Base-by-base conservation (phyloP, 2,888 invertebrate genomes). In the Meiosimyza decipiens region DNA sequence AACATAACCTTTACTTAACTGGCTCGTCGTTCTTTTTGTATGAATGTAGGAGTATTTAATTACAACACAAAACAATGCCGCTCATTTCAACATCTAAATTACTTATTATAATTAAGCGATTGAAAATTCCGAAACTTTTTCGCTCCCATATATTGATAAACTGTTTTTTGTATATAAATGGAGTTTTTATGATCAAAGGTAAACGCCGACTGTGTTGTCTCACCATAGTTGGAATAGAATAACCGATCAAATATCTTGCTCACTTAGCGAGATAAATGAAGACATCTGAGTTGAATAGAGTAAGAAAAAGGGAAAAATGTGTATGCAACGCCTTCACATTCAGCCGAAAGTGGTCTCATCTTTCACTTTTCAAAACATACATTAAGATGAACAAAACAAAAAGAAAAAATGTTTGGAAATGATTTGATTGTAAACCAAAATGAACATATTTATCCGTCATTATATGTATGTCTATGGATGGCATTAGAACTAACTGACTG, bases 311-410 rank as follows among this genome's bases (percentile, higher is more conserved):
- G 40, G 40, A 40, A 40, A 40, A 40, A 40, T 40, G 40, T 28
- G 59, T 59, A 28, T 62, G 54, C 49, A 73, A 75, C 73, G 71
- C 71, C 73, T 70, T 71, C 71, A 47, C 65, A 54, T 63, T 70
- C 70, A 66, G 55, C 33, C 71, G 60, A 71, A 74, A 73, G 71
- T 79, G 77, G 79, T 79, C 81, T 82, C 82, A 81, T 82, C 80
- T 82, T 82, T 80, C 82, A 81, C 69, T 75, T 75, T 59, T 55
- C 51, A 57, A 55, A 51, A 54, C 54, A 70, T 72, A 74, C 40
- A 40, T 40, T 72, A 71, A 65, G 72, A 74, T 18, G 49, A 59
- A 68, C 52, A 70, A 67, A 69, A 71, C 60, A 59, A 49, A 64
- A 73, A 67, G 18, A 50, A 64, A 6, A 22, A 52, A 28, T 15